Percentiles rank a stretch among this genome's conserved stretches.
Conservation (phyloP, 2,113 vertebrate species). For the Meles meles region DNA sequence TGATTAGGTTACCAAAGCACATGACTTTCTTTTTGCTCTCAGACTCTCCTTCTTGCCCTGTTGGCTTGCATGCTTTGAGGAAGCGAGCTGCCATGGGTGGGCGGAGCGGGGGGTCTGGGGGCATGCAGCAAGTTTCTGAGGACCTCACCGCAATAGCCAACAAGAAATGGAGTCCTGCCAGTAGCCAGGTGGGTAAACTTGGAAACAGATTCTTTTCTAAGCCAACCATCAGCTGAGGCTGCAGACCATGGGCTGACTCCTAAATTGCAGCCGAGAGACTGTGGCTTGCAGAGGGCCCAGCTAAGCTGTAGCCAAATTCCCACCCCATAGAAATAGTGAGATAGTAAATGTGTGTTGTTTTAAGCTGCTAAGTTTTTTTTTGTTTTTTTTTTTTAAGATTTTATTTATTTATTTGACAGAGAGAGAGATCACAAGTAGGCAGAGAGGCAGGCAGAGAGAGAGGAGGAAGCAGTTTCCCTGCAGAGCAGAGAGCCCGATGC, state of each 20-base stretch:
- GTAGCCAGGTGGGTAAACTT: fast-evolving
- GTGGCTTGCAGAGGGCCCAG: not conserved
- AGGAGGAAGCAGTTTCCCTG: too few relatives aligned
- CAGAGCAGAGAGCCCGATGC: too few relatives aligned
- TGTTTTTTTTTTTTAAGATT: too few relatives aligned
- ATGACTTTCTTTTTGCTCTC: not conserved
- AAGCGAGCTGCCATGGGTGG: not conserved
- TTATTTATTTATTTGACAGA: too few relatives aligned
- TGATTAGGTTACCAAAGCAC: not conserved
- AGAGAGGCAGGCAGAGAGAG: too few relatives aligned
- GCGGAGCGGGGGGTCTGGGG: too few relatives aligned
- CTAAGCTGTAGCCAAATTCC: not conserved
- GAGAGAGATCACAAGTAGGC: too few relatives aligned
- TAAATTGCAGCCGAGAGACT: not conserved
- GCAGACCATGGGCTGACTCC: not conserved
- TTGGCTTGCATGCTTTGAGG: not conserved
- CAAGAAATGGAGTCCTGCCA: not conserved
- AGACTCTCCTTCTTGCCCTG: not conserved
- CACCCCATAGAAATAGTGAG: not conserved
- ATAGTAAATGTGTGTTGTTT: not conserved
- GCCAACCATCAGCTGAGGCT: not conserved
- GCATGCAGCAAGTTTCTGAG: not conserved
- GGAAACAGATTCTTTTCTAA: not conserved
- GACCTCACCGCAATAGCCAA: not conserved
- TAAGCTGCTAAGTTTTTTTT: not conserved